A percentile compares a stretch with the other conserved stretches of the same genome.
These are phyloP conservation scores for Enhydra lutris DNA, from an alignment of 2,113 vertebrate genomes.

Conservation along the genomic window DNA sequence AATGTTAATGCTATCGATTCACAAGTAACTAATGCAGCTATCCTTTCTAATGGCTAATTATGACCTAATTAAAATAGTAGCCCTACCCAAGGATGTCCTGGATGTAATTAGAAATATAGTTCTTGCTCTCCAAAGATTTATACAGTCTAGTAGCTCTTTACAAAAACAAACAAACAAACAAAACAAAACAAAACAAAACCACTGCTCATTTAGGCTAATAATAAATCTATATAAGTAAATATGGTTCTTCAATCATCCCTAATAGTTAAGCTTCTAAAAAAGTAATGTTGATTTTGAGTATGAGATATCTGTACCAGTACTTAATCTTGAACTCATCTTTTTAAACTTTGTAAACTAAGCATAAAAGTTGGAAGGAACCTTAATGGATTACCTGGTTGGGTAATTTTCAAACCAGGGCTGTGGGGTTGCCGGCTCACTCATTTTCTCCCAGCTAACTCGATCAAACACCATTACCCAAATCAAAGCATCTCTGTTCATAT, in stretches of 20 bases:
- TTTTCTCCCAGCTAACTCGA: neutral
- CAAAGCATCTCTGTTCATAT: neutral
- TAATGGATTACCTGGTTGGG: neutral
- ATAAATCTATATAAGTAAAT: conserved; percentile 13
- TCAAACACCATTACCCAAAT: neutral
- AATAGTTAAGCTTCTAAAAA: conserved; percentile 1
- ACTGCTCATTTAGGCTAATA: neutral
- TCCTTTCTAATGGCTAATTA: neutral
- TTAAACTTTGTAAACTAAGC: neutral
- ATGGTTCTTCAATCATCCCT: neutral
- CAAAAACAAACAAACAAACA: neutral
- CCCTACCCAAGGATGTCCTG: neutral
- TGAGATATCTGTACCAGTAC: neutral
- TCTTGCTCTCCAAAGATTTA: neutral
- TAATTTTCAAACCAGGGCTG: neutral
- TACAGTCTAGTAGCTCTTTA: neutral
- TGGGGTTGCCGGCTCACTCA: neutral
- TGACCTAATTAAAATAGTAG: neutral
- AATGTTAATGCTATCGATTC: neutral
- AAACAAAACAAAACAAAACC: neutral
- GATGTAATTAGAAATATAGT: neutral
- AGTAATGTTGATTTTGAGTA: neutral
- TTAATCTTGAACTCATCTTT: conserved; percentile 22
- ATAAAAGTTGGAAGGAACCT: neutral
- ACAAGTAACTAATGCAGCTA: neutral